Evolutionary conservation across 1,140 invertebrate genomes (phyloP), one percentile per base, ranked within the genome.

Genomic region (Bombus breviceps): DNA sequence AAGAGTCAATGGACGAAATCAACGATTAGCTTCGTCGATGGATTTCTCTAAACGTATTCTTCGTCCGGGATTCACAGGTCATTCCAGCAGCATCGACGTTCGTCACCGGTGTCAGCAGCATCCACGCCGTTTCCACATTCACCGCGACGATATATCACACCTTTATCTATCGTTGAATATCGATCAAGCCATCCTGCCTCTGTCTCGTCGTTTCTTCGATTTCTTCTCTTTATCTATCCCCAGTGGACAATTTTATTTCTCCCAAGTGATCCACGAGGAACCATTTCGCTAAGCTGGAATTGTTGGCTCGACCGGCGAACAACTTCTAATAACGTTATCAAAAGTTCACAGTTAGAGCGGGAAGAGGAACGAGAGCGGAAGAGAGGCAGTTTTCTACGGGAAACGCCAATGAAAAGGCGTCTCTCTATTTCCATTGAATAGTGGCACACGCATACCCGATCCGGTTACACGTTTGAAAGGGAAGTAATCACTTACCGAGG

Each of bases 401-500:
- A 72, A 86, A 77, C 66, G 64, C 15, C 85, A 37, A 83, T 86
- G 85, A 86, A 86, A 86, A 83, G 72, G 72, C 69, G 68, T 39
- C 32, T 72, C 41, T 72, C 32, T 41, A 22, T n/a, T 32, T 28
- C 32, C 79, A 34, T 53, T 85, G 71, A 85, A 86, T 71, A 78
- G 28, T 25, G 53, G 80, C 57, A 28, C 73, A 82, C 85, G 85
- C 85, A 68, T 83, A 71, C 66, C 39, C 62, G 74, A 78, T 86
- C 81, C 73, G 75, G 83, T 83, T 84, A 84, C 85, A 69, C 81
- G 81, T 78, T 69, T 77, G 81, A 86, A 86, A 86, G 74, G 81
- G 85, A 78, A 78, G 85, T 83, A 86, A 86, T 86, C 85, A 83
- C 81, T 86, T 86, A 86, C 81, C 68, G 32, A 34, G 47, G 22